Base-by-base conservation (phyloP, 92 coral and sea anemone genomes). In the Epizoanthus rinbou region DNA sequence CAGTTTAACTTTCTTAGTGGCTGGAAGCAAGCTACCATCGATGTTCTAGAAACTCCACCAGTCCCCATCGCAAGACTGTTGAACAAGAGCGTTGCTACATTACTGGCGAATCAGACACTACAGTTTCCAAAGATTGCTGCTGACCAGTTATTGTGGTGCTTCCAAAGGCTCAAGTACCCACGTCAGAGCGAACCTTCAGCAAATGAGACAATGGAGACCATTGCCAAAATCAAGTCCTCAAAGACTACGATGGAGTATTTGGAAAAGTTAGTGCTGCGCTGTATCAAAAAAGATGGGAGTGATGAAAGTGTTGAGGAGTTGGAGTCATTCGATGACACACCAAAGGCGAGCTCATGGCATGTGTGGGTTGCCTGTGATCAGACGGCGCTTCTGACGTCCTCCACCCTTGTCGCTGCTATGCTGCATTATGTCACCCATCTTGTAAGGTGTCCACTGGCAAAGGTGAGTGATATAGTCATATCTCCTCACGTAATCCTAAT, bases 171-270 rank as follows among this genome's bases (percentile, higher is more conserved):
- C 45, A 69, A 69, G 74, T 69, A 69, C 74, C 87, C 80, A 31
- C 64, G 11, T 50, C 15, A 43, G 64, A 41, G 69, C 13, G 81
- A 64, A 70, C 90, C 91, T 1, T 10, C 82, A 15, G 64, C 84
- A 16, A 85, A 88, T 18, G 71, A 57, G 45, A 84, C 90, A 52
- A 52, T 90, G 19, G 64, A 62, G 4, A 73, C 88, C 11, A 87
- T 85, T 47, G 54, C 83, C 10, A 54, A 57, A 6, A 73, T 94
- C 72, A 90, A 74, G 10, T 85, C 87, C 3, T 91, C 74, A 14
- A 53, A 28, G 28, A 9, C 64, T n/a, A 76, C 85, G 43, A 70
- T 94, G 80, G 88, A 88, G 53, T 80, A 87, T 52, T 89, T 91
- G 69, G 86, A 74, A 65, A 59, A 75, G 45, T 64, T 86, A 15